A percentile compares a stretch with the other conserved stretches of the same genome.
Evolutionary conservation across 2,113 vertebrate species (phyloP).

Genomic region (Limanda limanda): DNA sequence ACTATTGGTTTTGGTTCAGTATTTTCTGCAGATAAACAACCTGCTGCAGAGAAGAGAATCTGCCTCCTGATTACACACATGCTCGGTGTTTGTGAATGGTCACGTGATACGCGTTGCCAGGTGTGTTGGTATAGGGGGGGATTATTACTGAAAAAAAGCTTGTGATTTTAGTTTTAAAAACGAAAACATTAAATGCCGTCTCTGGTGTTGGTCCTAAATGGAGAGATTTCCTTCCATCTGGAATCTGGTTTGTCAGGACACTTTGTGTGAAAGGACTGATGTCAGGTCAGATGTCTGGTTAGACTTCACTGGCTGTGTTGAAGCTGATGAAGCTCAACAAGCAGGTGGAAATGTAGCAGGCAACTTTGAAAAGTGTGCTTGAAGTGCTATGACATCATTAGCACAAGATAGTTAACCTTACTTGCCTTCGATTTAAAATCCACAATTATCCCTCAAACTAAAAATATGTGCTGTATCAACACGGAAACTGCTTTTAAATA

Average conservation of each 20-base stretch:
- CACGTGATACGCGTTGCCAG: no score
- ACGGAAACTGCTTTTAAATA: background rate
- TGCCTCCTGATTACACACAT: no score
- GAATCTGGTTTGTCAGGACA: conserved; percentile 16
- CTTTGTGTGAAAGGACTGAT: conserved; percentile 32
- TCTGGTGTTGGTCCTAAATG: no score
- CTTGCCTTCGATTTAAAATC: conserved; percentile 6
- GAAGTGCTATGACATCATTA: conserved; percentile 36
- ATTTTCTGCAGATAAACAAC: no score
- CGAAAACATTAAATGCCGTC: no score
- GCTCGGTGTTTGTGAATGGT: no score
- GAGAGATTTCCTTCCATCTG: conserved; percentile 29
- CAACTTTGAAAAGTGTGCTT: conserved; percentile 36
- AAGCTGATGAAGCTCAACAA: conserved; percentile 18
- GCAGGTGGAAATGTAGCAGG: conserved; percentile 22
- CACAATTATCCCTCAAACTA: background rate
- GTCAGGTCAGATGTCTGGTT: conserved; percentile 19
- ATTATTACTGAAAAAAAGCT: no score
- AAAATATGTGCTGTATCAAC: background rate
- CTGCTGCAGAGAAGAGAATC: no score
- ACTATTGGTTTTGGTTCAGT: no score
- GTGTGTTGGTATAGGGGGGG: no score
- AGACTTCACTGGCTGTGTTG: conserved; percentile 30
- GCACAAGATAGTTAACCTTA: conserved; percentile 12
- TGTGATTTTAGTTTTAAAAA: no score